Conservation (phyloP, 1,140 invertebrate species). For the Wiebesia pumilae region DNA sequence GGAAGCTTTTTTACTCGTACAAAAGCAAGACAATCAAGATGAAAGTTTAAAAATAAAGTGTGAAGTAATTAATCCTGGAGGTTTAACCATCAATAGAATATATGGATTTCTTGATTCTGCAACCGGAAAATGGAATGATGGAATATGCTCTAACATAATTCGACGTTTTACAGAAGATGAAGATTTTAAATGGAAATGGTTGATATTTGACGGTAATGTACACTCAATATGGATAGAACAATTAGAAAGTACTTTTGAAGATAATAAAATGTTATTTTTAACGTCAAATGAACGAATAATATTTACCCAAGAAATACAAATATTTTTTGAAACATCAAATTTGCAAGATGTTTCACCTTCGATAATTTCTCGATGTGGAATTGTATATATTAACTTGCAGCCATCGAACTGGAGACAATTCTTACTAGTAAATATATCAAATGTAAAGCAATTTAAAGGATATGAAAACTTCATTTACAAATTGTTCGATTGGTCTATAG, state of each 20-base stretch:
- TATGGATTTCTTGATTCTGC: slow-evolving; percentile 79
- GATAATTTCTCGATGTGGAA: slow-evolving; percentile 80
- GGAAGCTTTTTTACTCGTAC: slow-evolving; percentile 72
- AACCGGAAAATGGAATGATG: slow-evolving; percentile 81
- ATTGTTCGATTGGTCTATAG: slow-evolving; percentile 79
- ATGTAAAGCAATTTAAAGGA: slow-evolving; percentile 44
- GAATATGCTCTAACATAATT: slow-evolving; percentile 75
- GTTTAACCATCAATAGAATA: slow-evolving; percentile 78
- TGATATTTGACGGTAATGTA: slow-evolving; percentile 81
- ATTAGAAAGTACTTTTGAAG: slow-evolving; percentile 81
- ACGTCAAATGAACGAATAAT: slow-evolving; percentile 79
- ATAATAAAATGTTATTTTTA: slow-evolving; percentile 78
- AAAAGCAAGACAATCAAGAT: slow-evolving; percentile 59
- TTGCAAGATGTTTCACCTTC: slow-evolving; percentile 78
- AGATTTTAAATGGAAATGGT: slow-evolving; percentile 74
- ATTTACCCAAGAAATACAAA: slow-evolving; percentile 75
- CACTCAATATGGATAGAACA: slow-evolving; percentile 82
- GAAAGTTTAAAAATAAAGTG: slow-evolving; percentile 70
- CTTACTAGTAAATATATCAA: slow-evolving; percentile 68
- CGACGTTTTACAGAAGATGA: slow-evolving; percentile 64
- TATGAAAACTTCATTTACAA: slow-evolving; percentile 56
- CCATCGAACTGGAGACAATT: slow-evolving; percentile 70
- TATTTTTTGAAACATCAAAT: slow-evolving; percentile 83
- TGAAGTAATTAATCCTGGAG: slow-evolving; percentile 79
- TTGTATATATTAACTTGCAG: slow-evolving; percentile 79